Evolutionary conservation across 2,797 vertebrate genomes (phyloP).

Genomic region (Remorina albescens): DNA sequence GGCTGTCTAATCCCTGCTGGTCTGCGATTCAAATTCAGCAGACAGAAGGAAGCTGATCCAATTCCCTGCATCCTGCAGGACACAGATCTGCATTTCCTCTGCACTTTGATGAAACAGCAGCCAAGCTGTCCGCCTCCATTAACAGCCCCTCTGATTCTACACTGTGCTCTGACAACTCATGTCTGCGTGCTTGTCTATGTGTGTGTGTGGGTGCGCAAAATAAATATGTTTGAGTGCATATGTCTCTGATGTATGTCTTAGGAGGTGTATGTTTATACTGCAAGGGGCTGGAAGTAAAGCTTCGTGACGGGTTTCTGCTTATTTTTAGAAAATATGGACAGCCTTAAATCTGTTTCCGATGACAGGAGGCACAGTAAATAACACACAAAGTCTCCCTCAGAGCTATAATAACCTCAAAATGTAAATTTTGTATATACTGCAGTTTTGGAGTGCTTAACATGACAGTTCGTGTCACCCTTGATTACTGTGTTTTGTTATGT

Average conservation of each 20-base stretch:
- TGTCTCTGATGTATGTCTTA: slow-evolving; percentile 61
- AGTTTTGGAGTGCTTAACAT: too few species aligned
- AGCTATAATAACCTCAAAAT: background rate
- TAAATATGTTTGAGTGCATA: slow-evolving; percentile 59
- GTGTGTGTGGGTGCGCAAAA: slow-evolving; percentile 44
- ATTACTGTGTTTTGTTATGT: background rate
- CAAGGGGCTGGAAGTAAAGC: slow-evolving; percentile 28
- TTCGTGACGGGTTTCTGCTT: slow-evolving; percentile 36
- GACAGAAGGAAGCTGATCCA: slow-evolving; percentile 73
- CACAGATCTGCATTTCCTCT: slow-evolving; percentile 79
- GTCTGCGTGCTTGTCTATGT: slow-evolving; percentile 3
- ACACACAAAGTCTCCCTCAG: background rate
- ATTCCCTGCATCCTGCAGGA: slow-evolving; percentile 76
- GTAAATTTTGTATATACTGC: background rate
- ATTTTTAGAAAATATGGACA: slow-evolving; percentile 46
- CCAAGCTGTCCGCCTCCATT: slow-evolving; percentile 79
- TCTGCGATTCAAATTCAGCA: slow-evolving; percentile 67
- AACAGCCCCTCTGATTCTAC: slow-evolving; percentile 78
- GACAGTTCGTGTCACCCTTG: background rate
- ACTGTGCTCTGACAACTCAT: slow-evolving; percentile 68
- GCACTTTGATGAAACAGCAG: slow-evolving; percentile 79
- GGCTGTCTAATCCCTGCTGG: slow-evolving; percentile 62
- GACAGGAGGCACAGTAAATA: background rate
- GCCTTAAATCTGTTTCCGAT: background rate
- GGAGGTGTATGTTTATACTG: slow-evolving; percentile 51